Evolutionary conservation across 1,140 invertebrate genomes (phyloP).

Genomic region (Drosophila lacertosa): DNA sequence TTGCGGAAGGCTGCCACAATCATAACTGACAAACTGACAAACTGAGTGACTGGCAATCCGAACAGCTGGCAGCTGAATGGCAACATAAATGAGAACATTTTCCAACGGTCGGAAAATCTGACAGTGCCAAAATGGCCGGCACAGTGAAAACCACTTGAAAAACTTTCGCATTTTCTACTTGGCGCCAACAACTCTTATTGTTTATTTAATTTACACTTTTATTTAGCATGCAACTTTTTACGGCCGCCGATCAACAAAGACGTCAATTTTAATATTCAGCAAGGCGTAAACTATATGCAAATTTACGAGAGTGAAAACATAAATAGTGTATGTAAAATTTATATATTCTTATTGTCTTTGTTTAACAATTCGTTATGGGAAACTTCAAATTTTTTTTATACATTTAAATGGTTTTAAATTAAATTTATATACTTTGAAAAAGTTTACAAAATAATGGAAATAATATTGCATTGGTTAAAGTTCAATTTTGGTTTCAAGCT

Average conservation of each 20-base stretch:
- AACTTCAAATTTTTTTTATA: too few species aligned
- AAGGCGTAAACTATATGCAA: background rate
- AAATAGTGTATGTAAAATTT: too few species aligned
- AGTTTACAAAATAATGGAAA: too few species aligned
- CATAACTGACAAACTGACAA: constrained; percentile 33
- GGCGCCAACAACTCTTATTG: constrained; percentile 24
- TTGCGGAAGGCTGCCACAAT: constrained; percentile 47
- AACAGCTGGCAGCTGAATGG: constrained; percentile 33
- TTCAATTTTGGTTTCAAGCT: too few species aligned
- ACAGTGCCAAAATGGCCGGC: constrained; percentile 10
- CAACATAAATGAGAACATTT: constrained; percentile 38
- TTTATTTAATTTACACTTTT: constrained; percentile 56
- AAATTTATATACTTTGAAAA: too few species aligned
- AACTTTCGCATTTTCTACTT: constrained; percentile 18
- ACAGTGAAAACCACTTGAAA: constrained; percentile 13
- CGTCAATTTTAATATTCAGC: background rate
- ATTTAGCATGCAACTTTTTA: constrained; percentile 40
- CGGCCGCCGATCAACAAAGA: background rate
- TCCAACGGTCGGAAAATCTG: constrained; percentile 4
- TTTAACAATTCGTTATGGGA: too few species aligned
- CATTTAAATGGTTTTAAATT: too few species aligned
- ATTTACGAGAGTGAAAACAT: too few species aligned
- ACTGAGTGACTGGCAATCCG: constrained; percentile 10
- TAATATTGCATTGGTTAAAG: too few species aligned
- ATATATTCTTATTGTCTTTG: too few species aligned